Evolutionary conservation across 1,140 invertebrate species (phyloP), one percentile per base, ranked within the genome.

Genomic region (Drosophila repleta): DNA sequence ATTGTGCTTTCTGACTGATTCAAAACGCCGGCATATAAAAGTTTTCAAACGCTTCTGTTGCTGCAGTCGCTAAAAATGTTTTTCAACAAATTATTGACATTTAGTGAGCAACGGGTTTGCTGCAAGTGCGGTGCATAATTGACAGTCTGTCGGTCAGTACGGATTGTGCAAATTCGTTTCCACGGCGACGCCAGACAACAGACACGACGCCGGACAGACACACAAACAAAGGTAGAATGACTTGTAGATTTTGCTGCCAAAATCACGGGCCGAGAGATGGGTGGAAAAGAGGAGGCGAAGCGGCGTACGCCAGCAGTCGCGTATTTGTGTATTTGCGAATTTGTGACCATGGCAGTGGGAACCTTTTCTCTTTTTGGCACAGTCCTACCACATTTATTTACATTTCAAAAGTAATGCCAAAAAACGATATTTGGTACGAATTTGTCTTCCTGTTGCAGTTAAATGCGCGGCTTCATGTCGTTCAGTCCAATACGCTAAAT

Each of bases 231-330:
- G 41, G 46, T 68, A 83, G 76, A 81, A 88, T 88, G 83, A 88
- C 83, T 88, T 88, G 83, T 88, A 89, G 76, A 89, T 79, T 88
- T 88, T 76, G 71, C 48, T 53, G 18, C 20, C 24, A 78, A 29
- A 70, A 76, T 64, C 57, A 52, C 39, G 45, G 26, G 43, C 37
- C 71, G 55, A 51, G 35, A 48, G 37, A 26, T 21, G 11, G 17
- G 4, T 8, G 10, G 29, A 32, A 17, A 43, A 20, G 49, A 18
- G 20, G 8, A 15, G 21, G 11, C 2, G 11, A 1, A 5, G 2
- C 17, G 29, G 13, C 7, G 29, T 7, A 52, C 1, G 13, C n/a
- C 7, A 51, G 26, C 29, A 24, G 37, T 39, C 64, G 61, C 29
- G 56, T 51, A 43, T 5, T 21, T n/a, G n/a, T n/a, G n/a, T n/a